Percentiles rank a stretch among this genome's conserved stretches.
These are phyloP conservation scores for Andinoacara biseriatus DNA, from an alignment of 2,113 vertebrate species.

Conservation along the genomic window DNA sequence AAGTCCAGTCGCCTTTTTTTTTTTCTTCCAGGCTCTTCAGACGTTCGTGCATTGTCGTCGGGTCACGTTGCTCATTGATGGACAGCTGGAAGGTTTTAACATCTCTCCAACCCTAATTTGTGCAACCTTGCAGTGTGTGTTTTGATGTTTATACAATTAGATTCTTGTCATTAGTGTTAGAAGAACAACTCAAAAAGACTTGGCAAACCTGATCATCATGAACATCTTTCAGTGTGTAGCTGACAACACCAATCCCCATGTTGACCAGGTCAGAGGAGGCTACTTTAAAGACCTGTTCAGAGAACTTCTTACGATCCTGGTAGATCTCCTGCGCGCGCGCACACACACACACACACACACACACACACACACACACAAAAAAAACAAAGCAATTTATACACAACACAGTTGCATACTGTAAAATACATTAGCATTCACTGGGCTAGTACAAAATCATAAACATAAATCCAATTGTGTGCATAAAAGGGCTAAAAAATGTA, in stretches of 20 bases:
- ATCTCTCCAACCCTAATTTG: neutral
- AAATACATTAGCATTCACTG: neutral
- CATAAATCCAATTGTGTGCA: neutral
- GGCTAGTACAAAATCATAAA: neutral
- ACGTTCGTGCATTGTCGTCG: neutral
- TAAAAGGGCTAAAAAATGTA: neutral
- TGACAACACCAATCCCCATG: constrained; percentile 96
- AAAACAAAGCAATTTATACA: too few species aligned
- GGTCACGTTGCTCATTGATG: neutral
- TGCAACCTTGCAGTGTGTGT: neutral
- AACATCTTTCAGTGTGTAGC: constrained; percentile 95
- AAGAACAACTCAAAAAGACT: neutral
- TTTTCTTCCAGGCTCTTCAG: too few species aligned
- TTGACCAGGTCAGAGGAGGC: constrained; percentile 95
- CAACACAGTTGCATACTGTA: too few species aligned
- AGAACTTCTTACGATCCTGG: constrained; percentile 96
- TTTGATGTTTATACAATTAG: neutral
- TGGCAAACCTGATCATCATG: constrained; percentile 91
- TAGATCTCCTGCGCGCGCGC: constrained; percentile 87
- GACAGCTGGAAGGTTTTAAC: neutral
- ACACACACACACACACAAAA: too few species aligned
- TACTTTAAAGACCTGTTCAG: constrained; percentile 94
- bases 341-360: neutral
- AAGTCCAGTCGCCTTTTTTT: too few species aligned
- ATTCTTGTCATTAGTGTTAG: neutral